Evolutionary conservation across 1,140 invertebrate genomes (phyloP), one percentile per base, ranked within the genome.

Genomic region (Drosophila ogumai): DNA sequence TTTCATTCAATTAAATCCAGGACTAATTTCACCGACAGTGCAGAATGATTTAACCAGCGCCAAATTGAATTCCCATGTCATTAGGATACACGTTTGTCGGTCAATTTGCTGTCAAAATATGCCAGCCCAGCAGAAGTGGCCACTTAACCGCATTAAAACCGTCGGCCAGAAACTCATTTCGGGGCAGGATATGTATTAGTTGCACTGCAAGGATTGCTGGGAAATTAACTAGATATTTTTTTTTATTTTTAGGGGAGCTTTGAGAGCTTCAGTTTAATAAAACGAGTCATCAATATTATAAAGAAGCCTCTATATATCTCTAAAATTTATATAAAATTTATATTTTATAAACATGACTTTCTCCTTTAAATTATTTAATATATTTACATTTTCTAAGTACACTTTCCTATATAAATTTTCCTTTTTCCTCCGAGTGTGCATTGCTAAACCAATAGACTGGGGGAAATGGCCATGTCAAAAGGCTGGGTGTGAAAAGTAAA

Each of bases 131-230:
- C 46, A 73, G 15, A 54, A 60, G 36, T 75, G 64, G 34, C 19
- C 71, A 71, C 71, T 81, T 81, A 75, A 81, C 78, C 78, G 71
- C 78, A 68, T 81, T 80, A 64, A 71, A 81, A 41, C 58, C 40
- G 49, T 44, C 36, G 32, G 60, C 44, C 69, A 57, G 44, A 73
- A 79, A 54, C 58, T 76, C 22, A 68, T 81, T 80, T 68, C 9
- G 56, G 25, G 77, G 19, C 34, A 15, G 49, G 64, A 56, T 66
- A 32, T 40, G 32, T 38, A 50, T 49, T n/a, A 12, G 13, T 12
- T 36, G 31, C 55, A 34, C 47, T 40, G 3, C 4, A 12, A 50
- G 7, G 28, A 52, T 25, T 15, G 2, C 7, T 6, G 8, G 13
- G 15, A 13, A 4, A 7, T 9, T 25, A 8, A 46, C 3, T 17